These are phyloP conservation scores for Sanderia malayensis DNA, from an alignment of 30 jellyfish, hydroid and myxozoan species.

Conservation along the genomic window DNA sequence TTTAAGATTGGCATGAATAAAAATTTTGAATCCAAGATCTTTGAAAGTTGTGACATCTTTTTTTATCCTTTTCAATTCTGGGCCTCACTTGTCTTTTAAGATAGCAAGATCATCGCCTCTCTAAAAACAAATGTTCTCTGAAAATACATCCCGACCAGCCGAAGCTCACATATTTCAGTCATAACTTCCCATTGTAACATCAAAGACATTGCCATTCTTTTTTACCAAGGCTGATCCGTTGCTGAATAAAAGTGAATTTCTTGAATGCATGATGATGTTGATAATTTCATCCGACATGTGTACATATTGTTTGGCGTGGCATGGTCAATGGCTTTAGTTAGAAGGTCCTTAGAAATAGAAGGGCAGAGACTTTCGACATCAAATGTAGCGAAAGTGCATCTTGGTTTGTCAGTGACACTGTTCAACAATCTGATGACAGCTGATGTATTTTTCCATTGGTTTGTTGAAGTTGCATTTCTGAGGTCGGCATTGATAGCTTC, in stretches of 20 bases:
- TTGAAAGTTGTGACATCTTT: not conserved
- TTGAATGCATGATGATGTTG: constrained; percentile 45
- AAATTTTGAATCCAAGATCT: not conserved
- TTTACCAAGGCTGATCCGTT: not conserved
- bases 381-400: constrained; percentile 32
- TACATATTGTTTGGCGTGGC: too few species aligned
- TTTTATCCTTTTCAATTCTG: not conserved
- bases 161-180: constrained; percentile 1
- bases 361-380: constrained; percentile 38
- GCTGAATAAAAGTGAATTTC: constrained; percentile 55
- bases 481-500: too few species aligned
- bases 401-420: constrained; percentile 26
- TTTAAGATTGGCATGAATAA: not conserved
- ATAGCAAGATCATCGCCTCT: constrained; percentile 36
- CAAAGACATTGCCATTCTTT: not conserved
- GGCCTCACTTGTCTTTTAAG: not conserved
- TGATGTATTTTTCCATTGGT: constrained; percentile 31
- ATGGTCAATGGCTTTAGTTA: constrained; percentile 10
- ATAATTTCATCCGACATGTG: constrained; percentile 19
- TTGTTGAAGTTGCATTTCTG: too few species aligned
- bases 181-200: constrained; percentile 1
- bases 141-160: not conserved
- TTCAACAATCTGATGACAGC: constrained; percentile 3
- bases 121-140: constrained; percentile 41
- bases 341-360: not conserved